Base-by-base conservation (phyloP, 1,140 invertebrate species). In the Scaptomyza montana region DNA sequence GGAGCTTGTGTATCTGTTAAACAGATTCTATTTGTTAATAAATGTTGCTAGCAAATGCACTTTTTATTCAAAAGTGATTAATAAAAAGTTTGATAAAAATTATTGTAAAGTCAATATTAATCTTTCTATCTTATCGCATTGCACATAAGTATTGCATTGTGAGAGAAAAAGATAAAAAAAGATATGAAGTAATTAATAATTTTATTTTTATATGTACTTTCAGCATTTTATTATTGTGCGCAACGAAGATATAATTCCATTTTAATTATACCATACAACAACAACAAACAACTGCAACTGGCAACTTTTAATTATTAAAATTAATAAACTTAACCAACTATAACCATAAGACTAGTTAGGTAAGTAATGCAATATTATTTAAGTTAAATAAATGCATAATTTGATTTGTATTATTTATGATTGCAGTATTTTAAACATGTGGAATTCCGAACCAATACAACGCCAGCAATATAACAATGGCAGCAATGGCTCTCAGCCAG, bases 381-480 rank as follows among this genome's bases (percentile, higher is more conserved):
- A 10, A n/a, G 0, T 30, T 3, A 51, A 13, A 13, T 5, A 28
- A n/a, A 25, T 21, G 50, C 28, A 16, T 16, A 59, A 47, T 13
- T 5, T 2, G 12, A 21, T 45, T 5, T 45, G n/a, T n/a, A n/a
- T 13, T 9, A 16, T 16, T 55, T 46, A 3, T 25, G n/a, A n/a
- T n/a, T n/a, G 13, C 47, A 89, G 84, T 87, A 82, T 25, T 6
- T 60, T 74, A 71, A 76, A 49, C 49, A 91, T 91, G 90, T 91
- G 90, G 90, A 91, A 91, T 79, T 87, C 86, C 65, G 90, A 91
- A 78, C 74, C 85, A 80, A 77, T 80, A 77, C 67, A 82, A 45
- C 80, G 73, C 41, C 81, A 86, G 62, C 75, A 74, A 47, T 80
- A 77, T 60, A 71, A 80, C n/a, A 90, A 86, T 90, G 80, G 81